These are phyloP conservation scores for Bombus soroeensis DNA, from an alignment of 1,140 invertebrate species.

Conservation along the genomic window DNA sequence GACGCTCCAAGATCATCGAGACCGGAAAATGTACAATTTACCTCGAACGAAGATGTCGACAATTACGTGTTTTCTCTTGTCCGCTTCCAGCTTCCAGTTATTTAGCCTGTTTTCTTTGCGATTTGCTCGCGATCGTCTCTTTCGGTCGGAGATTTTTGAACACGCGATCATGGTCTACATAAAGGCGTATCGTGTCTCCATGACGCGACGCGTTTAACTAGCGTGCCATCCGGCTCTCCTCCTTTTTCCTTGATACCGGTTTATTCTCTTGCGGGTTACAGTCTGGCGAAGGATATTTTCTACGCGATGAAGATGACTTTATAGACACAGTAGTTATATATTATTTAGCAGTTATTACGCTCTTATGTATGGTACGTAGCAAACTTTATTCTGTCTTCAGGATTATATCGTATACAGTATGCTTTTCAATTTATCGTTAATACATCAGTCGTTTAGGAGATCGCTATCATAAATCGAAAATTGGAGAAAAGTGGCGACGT, in stretches of 20 bases:
- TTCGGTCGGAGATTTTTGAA: slow-evolving; percentile 23
- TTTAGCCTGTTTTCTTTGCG: not conserved
- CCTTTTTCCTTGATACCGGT: not conserved
- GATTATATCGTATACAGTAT: too few species aligned
- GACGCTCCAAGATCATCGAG: not conserved
- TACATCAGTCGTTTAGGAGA: too few species aligned
- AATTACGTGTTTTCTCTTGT: not conserved
- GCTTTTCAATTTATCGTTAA: too few species aligned
- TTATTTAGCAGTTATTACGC: too few species aligned
- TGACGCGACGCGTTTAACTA: not conserved
- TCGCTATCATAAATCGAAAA: not conserved
- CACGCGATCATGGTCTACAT: slow-evolving; percentile 7
- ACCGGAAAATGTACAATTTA: slow-evolving; percentile 11
- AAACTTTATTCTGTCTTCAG: too few species aligned
- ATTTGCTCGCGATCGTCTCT: slow-evolving; percentile 4
- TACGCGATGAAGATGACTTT: too few species aligned
- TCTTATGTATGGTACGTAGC: too few species aligned
- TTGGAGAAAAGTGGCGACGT: not conserved
- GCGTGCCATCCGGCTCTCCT: not conserved
- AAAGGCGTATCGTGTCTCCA: not conserved
- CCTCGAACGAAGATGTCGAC: not conserved
- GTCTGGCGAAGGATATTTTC: not conserved
- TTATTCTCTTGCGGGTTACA: not conserved
- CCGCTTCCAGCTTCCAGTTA: not conserved
- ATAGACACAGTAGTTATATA: too few species aligned